These are phyloP conservation scores for Anhinga rufa DNA, from an alignment of 2,113 vertebrate species.

Conservation along the genomic window DNA sequence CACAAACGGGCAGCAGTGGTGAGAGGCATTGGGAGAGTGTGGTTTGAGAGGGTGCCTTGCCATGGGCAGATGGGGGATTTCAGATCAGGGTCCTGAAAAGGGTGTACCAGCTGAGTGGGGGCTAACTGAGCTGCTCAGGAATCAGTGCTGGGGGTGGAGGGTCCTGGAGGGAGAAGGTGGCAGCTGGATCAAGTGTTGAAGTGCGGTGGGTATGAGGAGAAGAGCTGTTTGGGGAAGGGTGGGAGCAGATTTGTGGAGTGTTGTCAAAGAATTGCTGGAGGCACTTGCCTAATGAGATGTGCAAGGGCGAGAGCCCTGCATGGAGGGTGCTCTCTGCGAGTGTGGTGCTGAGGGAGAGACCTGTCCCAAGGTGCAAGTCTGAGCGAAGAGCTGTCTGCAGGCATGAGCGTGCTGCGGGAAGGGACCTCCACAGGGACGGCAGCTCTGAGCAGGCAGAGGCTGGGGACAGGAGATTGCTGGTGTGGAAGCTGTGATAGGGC, in stretches of 20 bases:
- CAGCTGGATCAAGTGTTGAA: not conserved
- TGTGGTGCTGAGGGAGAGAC: not conserved
- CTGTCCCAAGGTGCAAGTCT: not conserved
- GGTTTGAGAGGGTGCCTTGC: not conserved
- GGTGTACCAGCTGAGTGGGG: not conserved
- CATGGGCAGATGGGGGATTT: not conserved
- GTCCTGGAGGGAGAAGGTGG: not conserved
- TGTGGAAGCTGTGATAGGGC: not conserved
- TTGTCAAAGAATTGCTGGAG: not conserved
- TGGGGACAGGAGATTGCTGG: not conserved
- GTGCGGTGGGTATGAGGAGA: not conserved
- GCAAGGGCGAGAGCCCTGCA: not conserved
- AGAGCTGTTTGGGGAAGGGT: not conserved
- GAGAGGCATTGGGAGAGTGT: not conserved
- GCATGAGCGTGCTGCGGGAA: not conserved
- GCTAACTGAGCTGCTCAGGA: not conserved
- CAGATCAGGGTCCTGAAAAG: not conserved
- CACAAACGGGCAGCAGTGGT: accelerated
- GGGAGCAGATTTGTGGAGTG: not conserved
- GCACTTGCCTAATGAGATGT: not conserved
- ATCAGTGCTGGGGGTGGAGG: not conserved
- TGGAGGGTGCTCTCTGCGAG: not conserved
- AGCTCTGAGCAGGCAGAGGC: accelerated
- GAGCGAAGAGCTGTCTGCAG: not conserved
- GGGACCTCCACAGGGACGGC: not conserved